Evolutionary conservation across 37 sponge, comb jelly and placozoan genomes (phyloP).

Genomic region (Hormiphora californensis): DNA sequence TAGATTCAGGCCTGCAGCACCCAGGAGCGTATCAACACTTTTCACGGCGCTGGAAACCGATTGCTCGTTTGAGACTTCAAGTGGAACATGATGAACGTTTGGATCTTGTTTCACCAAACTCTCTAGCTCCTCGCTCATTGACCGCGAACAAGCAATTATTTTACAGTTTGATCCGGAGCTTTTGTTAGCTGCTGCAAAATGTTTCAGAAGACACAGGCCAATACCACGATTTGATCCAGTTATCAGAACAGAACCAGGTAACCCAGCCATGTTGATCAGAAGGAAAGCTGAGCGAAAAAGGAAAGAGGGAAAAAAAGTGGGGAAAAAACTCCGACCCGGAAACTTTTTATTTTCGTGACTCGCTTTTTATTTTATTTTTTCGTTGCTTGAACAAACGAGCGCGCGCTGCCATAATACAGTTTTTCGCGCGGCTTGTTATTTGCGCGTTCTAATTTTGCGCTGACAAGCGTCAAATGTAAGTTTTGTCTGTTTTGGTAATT

Average conservation of each 20-base stretch:
- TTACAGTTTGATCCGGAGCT: not conserved
- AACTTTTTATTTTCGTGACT: no score
- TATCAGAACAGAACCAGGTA: constrained; percentile 19
- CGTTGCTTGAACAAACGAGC: no score
- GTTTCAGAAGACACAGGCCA: not conserved
- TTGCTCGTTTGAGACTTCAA: not conserved
- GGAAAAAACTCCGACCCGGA: no score
- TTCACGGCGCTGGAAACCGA: not conserved
- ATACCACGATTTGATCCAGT: not conserved
- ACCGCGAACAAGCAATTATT: not conserved
- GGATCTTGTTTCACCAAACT: not conserved
- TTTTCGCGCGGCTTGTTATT: no score
- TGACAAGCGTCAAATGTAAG: no score
- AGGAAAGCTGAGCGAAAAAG: no score
- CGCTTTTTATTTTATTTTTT: no score
- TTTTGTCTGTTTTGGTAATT: no score
- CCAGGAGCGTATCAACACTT: not conserved
- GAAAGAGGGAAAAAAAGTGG: no score
- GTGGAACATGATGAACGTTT: constrained; percentile 24
- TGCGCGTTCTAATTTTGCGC: no score
- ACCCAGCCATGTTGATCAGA: no score
- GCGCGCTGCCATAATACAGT: no score
- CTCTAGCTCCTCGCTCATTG: not conserved
- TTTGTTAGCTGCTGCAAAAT: not conserved
- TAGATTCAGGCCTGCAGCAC: constrained; percentile 12